Evolutionary conservation across 2,888 invertebrate genomes (phyloP), one percentile per base, ranked within the genome.

Genomic region (Ptilodon capucinus): DNA sequence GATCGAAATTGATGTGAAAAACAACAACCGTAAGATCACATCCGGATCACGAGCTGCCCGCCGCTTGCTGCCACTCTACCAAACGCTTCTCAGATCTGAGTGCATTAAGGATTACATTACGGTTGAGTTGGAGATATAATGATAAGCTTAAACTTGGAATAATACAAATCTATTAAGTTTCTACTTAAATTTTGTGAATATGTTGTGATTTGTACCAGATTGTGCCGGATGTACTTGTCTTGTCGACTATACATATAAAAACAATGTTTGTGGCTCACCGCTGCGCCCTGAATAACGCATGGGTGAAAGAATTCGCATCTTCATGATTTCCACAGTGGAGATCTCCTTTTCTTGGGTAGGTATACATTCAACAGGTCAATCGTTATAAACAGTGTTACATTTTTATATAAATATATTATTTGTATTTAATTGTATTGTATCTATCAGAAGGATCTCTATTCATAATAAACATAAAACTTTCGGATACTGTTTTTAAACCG

Each of bases 1-100:
- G 49, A 55, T 60, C 32, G 13, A 44, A 57, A 46, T 66, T 50
- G 45, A 56, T 40, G 44, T 45, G 48, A 44, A 46, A 55, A 64
- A 42, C 47, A 57, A 46, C 41, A 40, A 13, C 32, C 41, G 39
- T n/a, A 11, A 4, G 5, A 39, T 48, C 9, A 49, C 45, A 51
- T 60, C 57, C 64, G 58, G 49, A 57, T 60, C 48, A 54, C 43
- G 13, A 50, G 54, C 52, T 51, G 42, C 40, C 39, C 8, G 11
- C 14, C 25, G 16, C 38, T 40, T 2, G 25, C 23, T 21, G 21
- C 19, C 14, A 39, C 17, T 28, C 21, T 40, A 50, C 13, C 39
- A 51, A 44, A 38, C 39, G n/a, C 42, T 42, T 50, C 18, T 30
- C 30, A n/a, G 5, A 41, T 18, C 18, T 41, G 4, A 42, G 40